phyloP scores from a whole-genome alignment of 2,888 invertebrate genomes.

The Endomychus coccineus region DNA sequence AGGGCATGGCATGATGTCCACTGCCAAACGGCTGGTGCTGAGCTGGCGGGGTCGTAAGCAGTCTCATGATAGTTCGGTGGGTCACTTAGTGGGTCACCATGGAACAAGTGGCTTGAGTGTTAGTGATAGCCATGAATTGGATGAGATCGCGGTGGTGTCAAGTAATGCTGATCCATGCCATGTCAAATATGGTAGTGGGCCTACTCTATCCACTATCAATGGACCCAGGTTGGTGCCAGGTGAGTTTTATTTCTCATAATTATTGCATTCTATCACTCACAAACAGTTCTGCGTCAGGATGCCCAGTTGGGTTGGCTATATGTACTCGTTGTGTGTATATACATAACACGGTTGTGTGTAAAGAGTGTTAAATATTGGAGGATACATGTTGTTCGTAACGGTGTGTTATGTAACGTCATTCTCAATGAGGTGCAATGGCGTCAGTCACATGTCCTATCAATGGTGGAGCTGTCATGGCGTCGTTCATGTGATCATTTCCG shows the following conservation, averaged over 20 bases:
- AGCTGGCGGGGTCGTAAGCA: slow-evolving; percentile 54
- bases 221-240: slow-evolving; percentile 56
- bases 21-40: slow-evolving; percentile 56
- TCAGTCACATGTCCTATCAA: too few relatives aligned
- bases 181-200: slow-evolving; percentile 53
- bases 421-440: too few relatives aligned
- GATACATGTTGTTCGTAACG: too few relatives aligned
- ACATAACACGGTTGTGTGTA: too few relatives aligned
- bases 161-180: slow-evolving; percentile 48
- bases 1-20: slow-evolving; percentile 48
- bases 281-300: neutral
- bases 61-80: slow-evolving; percentile 47
- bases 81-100: slow-evolving; percentile 26
- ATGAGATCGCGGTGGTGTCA: slow-evolving; percentile 62
- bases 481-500: too few relatives aligned
- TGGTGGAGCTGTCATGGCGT: too few relatives aligned
- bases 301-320: neutral
- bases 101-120: slow-evolving; percentile 31
- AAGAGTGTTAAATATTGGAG: too few relatives aligned
- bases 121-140: slow-evolving; percentile 49
- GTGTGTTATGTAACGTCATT: too few relatives aligned
- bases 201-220: slow-evolving; percentile 47
- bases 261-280: neutral
- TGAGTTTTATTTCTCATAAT: too few relatives aligned
- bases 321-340: too few relatives aligned